Base-by-base conservation (phyloP, 2,797 vertebrate species). In the Platalea minor region DNA sequence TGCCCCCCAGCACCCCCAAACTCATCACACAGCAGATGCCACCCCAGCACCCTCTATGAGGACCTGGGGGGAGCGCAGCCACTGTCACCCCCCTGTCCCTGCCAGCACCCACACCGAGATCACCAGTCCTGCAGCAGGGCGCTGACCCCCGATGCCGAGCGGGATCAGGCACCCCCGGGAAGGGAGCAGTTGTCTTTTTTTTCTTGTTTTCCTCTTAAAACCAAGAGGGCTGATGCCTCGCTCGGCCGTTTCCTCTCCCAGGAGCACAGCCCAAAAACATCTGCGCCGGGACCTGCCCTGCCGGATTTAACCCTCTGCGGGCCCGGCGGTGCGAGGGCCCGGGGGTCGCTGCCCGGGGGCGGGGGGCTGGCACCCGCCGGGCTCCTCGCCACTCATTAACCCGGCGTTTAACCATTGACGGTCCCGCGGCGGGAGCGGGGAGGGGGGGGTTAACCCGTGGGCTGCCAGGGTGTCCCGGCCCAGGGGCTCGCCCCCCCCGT, bases 221-320 rank as follows among this genome's bases (percentile, higher is more conserved):
- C 19, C 35, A 56, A 89, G 70, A 92, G 76, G 65, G 83, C 85
- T 91, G 92, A 96, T 97, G 93, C 92, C 85, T 91, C n/a, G 17
- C 79, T 95, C 88, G 13, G 88, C 86, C 60, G 96, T 95, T 97
- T 97, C 96, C 96, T 97, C 94, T 97, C 94, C 73, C 88, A 96
- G 85, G 87, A 97, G 93, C 93, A 93, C 95, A 95, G 85, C 95
- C 95, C 93, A 97, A 95, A 97, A 97, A 97, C 96, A 97, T 97
- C 96, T 97, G 96, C 76, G 90, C 91, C 26, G 85, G 69, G 94
- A 96, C 93, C 93, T 95, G 95, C 96, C 93, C 95, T 81, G 93
- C 29, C 43, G 31, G 54, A 94, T 91, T 97, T 97, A 97, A 97
- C 96, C 95, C 96, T 91, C 85, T 95, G 87, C 56, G 68, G 77